Percentiles rank a stretch among this genome's conserved stretches.
These are phyloP conservation scores for Sebastiscus tertius DNA, from an alignment of 2,797 vertebrate species.

Conservation along the genomic window DNA sequence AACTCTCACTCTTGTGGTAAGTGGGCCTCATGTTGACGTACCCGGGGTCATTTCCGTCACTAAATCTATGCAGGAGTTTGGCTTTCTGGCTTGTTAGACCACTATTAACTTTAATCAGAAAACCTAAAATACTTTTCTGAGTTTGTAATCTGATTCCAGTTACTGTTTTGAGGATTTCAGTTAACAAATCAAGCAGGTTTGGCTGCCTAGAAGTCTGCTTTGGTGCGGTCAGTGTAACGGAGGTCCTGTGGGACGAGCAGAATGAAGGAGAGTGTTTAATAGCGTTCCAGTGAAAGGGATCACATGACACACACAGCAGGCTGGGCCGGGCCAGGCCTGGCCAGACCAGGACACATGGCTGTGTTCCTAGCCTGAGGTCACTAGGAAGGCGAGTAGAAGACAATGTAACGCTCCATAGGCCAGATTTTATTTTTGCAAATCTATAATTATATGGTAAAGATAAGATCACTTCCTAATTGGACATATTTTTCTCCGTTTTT, in stretches of 20 bases:
- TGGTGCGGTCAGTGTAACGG: constrained; percentile 46
- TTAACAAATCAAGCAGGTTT: constrained; percentile 21
- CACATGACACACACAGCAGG: constrained; percentile 51
- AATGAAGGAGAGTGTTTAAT: constrained; percentile 53
- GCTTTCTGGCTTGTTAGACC: not conserved
- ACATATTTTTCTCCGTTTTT: not conserved
- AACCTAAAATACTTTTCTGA: not conserved
- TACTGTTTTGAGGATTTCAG: constrained; percentile 18
- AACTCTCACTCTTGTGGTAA: not conserved
- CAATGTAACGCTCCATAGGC: not conserved
- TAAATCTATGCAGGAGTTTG: not conserved
- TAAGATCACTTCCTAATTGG: not conserved
- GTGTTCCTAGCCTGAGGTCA: constrained; percentile 52
- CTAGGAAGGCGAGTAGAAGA: constrained; percentile 25
- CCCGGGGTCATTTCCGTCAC: constrained; percentile 1
- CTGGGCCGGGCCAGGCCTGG: constrained; percentile 29
- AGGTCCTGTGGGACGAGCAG: constrained; percentile 35
- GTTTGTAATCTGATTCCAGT: constrained; percentile 28
- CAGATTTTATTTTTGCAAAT: not conserved
- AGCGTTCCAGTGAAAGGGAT: constrained; percentile 59
- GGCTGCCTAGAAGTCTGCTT: constrained; percentile 14
- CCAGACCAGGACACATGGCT: constrained; percentile 58
- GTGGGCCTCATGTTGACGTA: not conserved
- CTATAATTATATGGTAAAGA: not conserved
- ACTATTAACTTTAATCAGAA: not conserved